Evolutionary conservation across 2,797 vertebrate species (phyloP).

Genomic region (Ispidina picta): DNA sequence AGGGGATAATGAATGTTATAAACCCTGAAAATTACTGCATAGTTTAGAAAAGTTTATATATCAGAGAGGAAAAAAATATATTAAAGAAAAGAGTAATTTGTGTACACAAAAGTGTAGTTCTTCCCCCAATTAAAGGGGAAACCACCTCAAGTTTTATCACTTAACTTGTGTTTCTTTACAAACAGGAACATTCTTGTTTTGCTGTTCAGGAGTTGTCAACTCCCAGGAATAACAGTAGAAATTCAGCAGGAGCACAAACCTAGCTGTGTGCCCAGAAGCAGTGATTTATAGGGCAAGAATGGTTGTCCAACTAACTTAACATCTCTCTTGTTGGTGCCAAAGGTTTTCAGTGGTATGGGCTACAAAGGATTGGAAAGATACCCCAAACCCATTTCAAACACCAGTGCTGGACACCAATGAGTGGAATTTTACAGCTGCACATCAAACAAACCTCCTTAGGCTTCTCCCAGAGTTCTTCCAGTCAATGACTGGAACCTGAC

Average conservation of each 20-base stretch:
- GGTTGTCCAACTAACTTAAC: neutral
- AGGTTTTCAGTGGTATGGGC: neutral
- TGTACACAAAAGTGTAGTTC: neutral
- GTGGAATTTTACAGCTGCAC: neutral
- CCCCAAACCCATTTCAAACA: neutral
- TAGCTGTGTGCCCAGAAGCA: neutral
- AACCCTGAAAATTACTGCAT: constrained; percentile 65
- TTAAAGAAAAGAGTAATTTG: constrained; percentile 49
- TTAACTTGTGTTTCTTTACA: neutral
- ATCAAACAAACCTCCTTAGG: neutral
- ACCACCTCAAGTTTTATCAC: neutral
- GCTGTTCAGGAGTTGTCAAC: neutral
- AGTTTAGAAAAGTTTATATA: constrained; percentile 65
- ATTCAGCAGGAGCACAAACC: neutral
- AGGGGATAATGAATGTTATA: constrained; percentile 65
- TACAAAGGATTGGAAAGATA: neutral
- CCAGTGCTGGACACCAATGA: neutral
- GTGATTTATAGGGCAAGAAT: neutral
- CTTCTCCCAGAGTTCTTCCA: neutral
- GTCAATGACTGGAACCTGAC: neutral
- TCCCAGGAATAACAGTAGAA: neutral
- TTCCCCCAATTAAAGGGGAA: neutral
- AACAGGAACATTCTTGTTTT: neutral
- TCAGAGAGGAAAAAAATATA: constrained; percentile 27
- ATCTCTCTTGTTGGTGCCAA: neutral